A percentile compares a stretch with the other conserved stretches of the same genome.
Evolutionary conservation across 2,113 vertebrate genomes (phyloP).

Genomic region (Petromus typicus): DNA sequence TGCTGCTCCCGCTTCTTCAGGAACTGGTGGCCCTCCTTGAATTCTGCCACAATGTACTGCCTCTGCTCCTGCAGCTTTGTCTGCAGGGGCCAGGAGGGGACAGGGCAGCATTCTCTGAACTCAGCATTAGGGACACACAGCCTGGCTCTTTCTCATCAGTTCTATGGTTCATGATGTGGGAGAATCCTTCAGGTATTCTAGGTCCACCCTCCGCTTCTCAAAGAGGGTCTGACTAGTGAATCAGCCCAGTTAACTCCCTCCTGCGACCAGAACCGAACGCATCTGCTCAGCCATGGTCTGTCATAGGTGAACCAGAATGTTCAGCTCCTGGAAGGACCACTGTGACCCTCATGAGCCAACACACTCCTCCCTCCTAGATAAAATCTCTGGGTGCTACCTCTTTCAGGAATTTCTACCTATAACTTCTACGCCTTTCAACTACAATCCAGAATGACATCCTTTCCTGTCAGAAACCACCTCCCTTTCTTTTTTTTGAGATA

Average conservation of each 20-base stretch:
- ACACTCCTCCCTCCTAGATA: not conserved
- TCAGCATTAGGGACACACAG: fast-evolving
- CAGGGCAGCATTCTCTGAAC: not conserved
- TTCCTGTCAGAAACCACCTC: not conserved
- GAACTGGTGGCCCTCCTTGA: constrained; percentile 77
- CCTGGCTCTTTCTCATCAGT: not conserved
- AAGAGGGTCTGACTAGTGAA: fast-evolving
- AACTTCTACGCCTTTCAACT: not conserved
- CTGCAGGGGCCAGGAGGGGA: constrained; percentile 28
- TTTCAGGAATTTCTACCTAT: not conserved
- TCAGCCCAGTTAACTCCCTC: not conserved
- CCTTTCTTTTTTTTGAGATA: no score
- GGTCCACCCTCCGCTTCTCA: not conserved
- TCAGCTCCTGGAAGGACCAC: not conserved
- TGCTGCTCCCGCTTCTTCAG: constrained; percentile 74
- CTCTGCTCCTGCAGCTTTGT: constrained; percentile 69
- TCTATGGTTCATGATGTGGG: not conserved
- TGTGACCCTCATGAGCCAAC: not conserved
- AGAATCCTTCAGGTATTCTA: not conserved
- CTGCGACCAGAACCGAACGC: fast-evolving
- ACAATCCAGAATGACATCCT: not conserved
- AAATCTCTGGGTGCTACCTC: not conserved
- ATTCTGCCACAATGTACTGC: constrained; percentile 36
- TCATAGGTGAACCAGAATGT: not conserved
- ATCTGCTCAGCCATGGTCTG: not conserved